phyloP scores from a whole-genome alignment of 2,888 invertebrate species.

The Melitaea athalia region DNA sequence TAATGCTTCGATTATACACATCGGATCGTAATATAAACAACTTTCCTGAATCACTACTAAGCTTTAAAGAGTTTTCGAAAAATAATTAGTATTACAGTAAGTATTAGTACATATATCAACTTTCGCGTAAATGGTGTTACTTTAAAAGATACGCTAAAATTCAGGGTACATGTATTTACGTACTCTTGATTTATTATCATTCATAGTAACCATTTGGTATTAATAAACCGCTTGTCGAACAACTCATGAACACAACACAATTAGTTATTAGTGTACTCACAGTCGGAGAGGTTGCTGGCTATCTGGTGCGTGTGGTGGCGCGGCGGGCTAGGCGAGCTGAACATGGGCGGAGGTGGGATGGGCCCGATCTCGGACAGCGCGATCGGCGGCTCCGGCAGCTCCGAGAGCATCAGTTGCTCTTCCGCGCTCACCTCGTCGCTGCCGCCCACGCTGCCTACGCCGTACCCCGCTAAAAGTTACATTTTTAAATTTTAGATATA shows the following conservation, averaged over 20 bases:
- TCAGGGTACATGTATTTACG: no score
- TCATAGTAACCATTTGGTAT: no score
- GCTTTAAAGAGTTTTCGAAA: no score
- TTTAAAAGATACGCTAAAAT: no score
- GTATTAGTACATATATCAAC: no score
- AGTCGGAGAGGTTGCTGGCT: conserved; percentile 68
- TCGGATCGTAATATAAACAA: no score
- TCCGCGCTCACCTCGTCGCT: conserved; percentile 56
- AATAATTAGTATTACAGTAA: no score
- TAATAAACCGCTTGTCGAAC: no score
- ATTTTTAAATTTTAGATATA: background rate
- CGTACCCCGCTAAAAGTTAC: conserved; percentile 82
- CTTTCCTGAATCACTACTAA: no score
- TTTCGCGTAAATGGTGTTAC: no score
- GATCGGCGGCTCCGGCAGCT: conserved; percentile 95
- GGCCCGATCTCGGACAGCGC: conserved; percentile 96
- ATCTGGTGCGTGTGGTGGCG: conserved; percentile 62
- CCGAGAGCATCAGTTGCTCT: conserved; percentile 88
- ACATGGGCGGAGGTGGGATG: conserved; percentile 97
- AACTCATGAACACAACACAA: background rate
- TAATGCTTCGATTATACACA: no score
- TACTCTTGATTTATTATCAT: no score
- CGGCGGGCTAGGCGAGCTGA: conserved; percentile 93
- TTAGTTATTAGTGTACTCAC: conserved; percentile 51
- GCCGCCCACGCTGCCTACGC: conserved; percentile 78